phyloP scores from a whole-genome alignment of 2,797 vertebrate species.

The Leptatherina wallacei region DNA sequence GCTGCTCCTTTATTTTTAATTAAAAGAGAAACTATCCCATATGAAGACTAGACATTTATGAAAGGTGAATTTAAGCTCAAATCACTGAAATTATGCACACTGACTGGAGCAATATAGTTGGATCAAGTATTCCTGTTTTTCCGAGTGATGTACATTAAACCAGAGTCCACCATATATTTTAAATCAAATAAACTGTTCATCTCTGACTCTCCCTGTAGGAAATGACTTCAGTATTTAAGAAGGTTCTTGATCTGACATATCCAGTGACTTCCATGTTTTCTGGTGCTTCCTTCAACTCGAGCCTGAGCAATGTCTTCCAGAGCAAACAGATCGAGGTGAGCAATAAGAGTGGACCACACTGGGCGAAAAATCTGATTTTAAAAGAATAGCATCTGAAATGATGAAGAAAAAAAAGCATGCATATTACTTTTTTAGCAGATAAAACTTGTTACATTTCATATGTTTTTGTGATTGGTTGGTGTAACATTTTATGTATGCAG shows the following conservation, averaged over 20 bases:
- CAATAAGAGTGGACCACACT: no score
- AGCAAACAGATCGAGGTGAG: conserved; percentile 94
- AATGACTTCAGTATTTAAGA: conserved; percentile 91
- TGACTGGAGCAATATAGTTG: neutral
- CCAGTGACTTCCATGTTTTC: conserved; percentile 97
- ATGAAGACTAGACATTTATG: neutral
- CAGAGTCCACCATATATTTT: no score
- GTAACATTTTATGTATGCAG: conserved; percentile 72
- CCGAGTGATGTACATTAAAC: no score
- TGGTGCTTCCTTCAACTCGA: conserved; percentile 91
- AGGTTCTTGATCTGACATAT: conserved; percentile 93
- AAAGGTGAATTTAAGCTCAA: neutral
- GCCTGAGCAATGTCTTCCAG: conserved; percentile 90
- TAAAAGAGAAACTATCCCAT: conserved; percentile 28
- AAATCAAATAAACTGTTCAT: neutral
- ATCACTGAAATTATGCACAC: neutral
- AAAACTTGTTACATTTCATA: no score
- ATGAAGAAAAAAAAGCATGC: no score
- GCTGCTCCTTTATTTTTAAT: conserved; percentile 1
- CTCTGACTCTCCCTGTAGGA: conserved; percentile 77
- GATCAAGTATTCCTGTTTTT: no score
- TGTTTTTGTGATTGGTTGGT: neutral
- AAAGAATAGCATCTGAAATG: no score
- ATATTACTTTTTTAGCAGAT: no score
- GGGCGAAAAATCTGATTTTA: no score